Percentiles rank a stretch among this genome's conserved stretches.
Evolutionary conservation across 2,888 invertebrate genomes (phyloP).

Genomic region (Calameuta pallipes): DNA sequence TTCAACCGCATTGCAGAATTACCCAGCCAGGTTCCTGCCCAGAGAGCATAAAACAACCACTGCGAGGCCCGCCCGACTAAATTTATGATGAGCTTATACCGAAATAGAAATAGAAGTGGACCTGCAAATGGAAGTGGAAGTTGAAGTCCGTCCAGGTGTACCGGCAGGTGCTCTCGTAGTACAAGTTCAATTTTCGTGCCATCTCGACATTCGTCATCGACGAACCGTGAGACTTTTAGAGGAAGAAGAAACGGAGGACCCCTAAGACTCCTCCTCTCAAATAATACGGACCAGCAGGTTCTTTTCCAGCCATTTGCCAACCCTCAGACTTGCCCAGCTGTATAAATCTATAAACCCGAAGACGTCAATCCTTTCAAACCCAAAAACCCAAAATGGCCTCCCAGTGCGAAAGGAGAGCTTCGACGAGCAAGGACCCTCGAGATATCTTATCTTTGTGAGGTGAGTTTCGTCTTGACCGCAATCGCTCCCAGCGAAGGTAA

Average conservation of each 20-base stretch:
- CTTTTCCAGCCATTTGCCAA: background rate
- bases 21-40: constrained; percentile 56
- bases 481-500: background rate
- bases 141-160: background rate
- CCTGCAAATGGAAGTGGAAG: constrained; percentile 24
- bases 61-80: constrained; percentile 42
- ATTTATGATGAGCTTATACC: constrained; percentile 61
- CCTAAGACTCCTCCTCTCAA: background rate
- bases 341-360: background rate
- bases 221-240: background rate
- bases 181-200: background rate
- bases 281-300: background rate
- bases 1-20: constrained; percentile 64
- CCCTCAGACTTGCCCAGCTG: background rate
- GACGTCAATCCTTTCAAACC: background rate
- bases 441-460: background rate
- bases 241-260: background rate
- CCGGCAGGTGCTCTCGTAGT: background rate
- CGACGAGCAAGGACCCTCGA: background rate
- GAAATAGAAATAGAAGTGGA: constrained; percentile 51
- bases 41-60: constrained; percentile 59
- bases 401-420: background rate
- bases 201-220: background rate
- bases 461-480: background rate
- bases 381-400: background rate